phyloP scores from a whole-genome alignment of 2,113 vertebrate species.

The Formicarius rufipectus region DNA sequence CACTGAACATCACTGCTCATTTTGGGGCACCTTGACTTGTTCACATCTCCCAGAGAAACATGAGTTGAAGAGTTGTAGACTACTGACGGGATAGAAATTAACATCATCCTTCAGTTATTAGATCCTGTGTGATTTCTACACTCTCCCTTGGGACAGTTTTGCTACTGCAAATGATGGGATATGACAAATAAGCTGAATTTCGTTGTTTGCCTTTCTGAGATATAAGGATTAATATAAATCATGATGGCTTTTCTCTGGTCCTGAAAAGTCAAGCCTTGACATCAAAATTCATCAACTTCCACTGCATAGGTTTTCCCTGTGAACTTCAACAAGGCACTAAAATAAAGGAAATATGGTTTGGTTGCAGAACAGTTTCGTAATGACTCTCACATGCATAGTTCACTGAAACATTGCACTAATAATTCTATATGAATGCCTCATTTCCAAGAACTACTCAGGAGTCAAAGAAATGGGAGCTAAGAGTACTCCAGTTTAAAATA shows the following conservation, averaged over 20 bases:
- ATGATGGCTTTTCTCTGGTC: not conserved
- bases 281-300: not conserved
- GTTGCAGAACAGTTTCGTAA: not conserved
- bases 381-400: not conserved
- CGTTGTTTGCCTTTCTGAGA: not conserved
- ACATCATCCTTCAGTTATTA: not conserved
- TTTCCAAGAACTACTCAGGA: not conserved
- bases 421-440: not conserved
- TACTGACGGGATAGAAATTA: not conserved
- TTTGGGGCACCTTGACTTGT: not conserved
- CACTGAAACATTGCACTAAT: not conserved
- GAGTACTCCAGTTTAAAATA: not conserved
- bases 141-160: not conserved
- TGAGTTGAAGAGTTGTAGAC: not conserved
- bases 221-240: not conserved
- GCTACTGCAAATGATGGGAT: not conserved
- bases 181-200: not conserved
- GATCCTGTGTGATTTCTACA: not conserved
- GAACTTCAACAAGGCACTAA: not conserved
- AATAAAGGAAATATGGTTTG: not conserved
- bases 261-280: not conserved
- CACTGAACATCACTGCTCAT: not conserved
- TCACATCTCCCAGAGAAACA: not conserved
- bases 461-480: not conserved
- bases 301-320: not conserved